Evolutionary conservation across 1,140 invertebrate species (phyloP), one percentile per base, ranked within the genome.

Genomic region (Polypedilum vanderplanki): DNA sequence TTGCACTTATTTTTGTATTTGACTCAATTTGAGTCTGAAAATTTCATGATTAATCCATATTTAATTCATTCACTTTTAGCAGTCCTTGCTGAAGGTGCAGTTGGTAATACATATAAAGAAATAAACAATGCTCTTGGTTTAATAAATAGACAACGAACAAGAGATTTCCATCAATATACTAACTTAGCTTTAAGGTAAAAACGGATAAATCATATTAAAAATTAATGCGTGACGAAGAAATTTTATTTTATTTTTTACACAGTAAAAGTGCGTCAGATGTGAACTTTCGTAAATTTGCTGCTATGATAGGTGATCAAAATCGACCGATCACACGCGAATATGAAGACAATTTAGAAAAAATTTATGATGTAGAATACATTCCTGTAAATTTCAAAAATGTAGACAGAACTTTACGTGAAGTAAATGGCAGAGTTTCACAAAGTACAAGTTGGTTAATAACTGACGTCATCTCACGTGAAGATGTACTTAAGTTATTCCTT

Each of bases 391-490:
- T 93, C 77, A 79, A 77, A 7, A 80, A 87, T 57, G 74, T 77
- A 7, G 77, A 83, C 0, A 41, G 73, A 46, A 81, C 87, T 7
- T 80, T 85, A 0, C 75, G 81, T 8, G 74, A 76, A 7, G 90
- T 95, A 17, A 94, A 95, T 79, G 77, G 83, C 12, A 90, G 87
- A 80, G 87, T 92, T 12, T 84, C 84, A 15, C 78, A 83, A 18
- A 80, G 83, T 7, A 95, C 93, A 0, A 83, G 85, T n/a, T 87
- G 89, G 1, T 85, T 87, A 41, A 93, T 96, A 75, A 82, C 84
- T 0, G 83, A 87, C 17, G 81, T 93, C 3, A 82, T 91, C 8
- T 82, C 84, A 20, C 79, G 82, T 57, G 84, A 88, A 86, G 83
- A 83, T 74, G 73, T 80, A 0, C 18, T 75, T 41, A 57, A 57